These are phyloP conservation scores for Ondatra zibethicus DNA, from an alignment of 2,113 vertebrate genomes.

Conservation along the genomic window DNA sequence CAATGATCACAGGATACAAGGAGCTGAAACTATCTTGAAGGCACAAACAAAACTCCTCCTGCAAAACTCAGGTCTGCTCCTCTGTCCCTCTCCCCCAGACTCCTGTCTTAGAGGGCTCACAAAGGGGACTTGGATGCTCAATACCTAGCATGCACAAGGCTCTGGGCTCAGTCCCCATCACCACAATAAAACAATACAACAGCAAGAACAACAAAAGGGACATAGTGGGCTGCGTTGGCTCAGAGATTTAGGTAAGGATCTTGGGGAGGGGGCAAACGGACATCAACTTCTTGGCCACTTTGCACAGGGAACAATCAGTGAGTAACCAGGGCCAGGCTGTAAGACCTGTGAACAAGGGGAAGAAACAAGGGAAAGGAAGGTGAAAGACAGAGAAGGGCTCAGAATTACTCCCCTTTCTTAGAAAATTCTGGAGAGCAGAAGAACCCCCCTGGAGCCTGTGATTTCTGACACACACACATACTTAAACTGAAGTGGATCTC, in stretches of 20 bases:
- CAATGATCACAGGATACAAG: not conserved
- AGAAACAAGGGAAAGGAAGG: not conserved
- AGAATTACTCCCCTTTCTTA: not conserved
- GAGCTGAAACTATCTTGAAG: not conserved
- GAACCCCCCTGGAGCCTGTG: not conserved
- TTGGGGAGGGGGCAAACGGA: not conserved
- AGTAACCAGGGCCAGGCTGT: not conserved
- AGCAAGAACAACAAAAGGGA: not conserved
- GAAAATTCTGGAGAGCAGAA: not conserved
- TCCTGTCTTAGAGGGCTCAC: conserved; percentile 16
- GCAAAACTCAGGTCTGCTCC: not conserved
- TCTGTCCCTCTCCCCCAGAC: not conserved
- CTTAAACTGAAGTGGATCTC: conserved; percentile 12
- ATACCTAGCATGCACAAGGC: too few species aligned
- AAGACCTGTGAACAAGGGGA: not conserved
- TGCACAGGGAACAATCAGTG: not conserved
- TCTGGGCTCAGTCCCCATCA: too few species aligned
- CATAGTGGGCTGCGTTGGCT: conserved; percentile 52
- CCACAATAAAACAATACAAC: not conserved
- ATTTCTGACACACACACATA: not conserved
- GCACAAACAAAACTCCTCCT: not conserved
- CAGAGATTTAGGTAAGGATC: not conserved
- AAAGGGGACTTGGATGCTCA: not conserved
- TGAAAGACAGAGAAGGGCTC: not conserved
- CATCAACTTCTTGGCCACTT: not conserved